Evolutionary conservation across 1,140 invertebrate species (phyloP), one percentile per base, ranked within the genome.

Genomic region (Coenobita brevimanus): DNA sequence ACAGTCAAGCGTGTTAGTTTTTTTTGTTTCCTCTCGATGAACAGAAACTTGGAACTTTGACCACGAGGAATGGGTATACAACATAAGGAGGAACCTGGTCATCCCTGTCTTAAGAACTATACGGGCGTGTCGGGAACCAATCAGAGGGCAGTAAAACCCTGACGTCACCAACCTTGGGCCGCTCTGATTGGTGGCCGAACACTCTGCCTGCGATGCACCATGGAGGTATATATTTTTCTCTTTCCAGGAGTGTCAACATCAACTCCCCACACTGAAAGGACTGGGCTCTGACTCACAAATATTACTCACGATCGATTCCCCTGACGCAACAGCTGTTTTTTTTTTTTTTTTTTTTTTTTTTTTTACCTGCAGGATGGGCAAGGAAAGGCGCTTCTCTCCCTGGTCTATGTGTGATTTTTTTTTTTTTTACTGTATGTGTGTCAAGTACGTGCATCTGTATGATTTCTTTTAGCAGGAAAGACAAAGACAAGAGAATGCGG

Each of bases 31-130:
- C 36, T 36, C 69, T 17, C 41, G 69, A 73, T 73, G 41, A 73
- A 73, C 38, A 33, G 41, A 41, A 50, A 50, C 46, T 13, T 0
- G 2, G 24, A 27, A 41, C 6, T 21, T 76, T 43, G 21, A 4
- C 36, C 73, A 76, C 46, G 73, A 43, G 73, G 73, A 76, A 76
- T 76, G 73, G 73, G 27, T 38, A 27, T 76, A 43, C 41, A 41
- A 46, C 46, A 76, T n/a, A 50, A 50, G 17, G 73, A 76, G 73
- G 41, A 76, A 76, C 73, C 73, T 76, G 73, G 73, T 76, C 73
- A 76, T 76, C 73, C 69, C 41, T 76, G 46, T 76, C 73, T 76
- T 76, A 76, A 76, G 41, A n/a, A 46, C 73, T 76, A 76, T 43
- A 50, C 27, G 41, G 73, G 73, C 24, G 36, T 46, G 71, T 75